Conservation (phyloP, 1,140 invertebrate species). For the Nasonia giraulti region DNA sequence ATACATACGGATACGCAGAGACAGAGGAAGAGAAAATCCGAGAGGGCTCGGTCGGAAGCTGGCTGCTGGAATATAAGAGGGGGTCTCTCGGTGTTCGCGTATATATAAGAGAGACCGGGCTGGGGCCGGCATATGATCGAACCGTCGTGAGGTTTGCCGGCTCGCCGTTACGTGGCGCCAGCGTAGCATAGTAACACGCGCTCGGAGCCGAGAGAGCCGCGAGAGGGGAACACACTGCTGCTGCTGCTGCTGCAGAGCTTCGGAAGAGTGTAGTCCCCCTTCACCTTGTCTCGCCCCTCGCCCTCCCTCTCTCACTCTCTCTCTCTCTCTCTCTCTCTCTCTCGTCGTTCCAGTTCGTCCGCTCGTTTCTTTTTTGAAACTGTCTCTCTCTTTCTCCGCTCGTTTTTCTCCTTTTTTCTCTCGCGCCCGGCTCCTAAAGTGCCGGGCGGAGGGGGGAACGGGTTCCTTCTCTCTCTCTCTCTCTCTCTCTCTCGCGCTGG, state of each 20-base stretch:
- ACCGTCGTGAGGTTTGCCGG: conserved; percentile 29
- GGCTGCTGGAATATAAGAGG: background rate
- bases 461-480: conserved; percentile 27
- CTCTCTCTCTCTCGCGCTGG: background rate
- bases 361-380: conserved; percentile 57
- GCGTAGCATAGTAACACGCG: conserved; percentile 72
- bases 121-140: conserved; percentile 33
- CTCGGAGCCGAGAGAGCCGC: background rate
- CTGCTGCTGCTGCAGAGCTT: conserved; percentile 27
- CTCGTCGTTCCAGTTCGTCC: conserved; percentile 60
- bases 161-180: conserved; percentile 60
- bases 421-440: conserved; percentile 43
- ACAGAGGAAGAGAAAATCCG: conserved; percentile 32
- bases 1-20: too few relatives aligned
- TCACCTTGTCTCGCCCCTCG: conserved; percentile 48
- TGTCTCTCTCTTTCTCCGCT: conserved; percentile 51
- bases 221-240: conserved; percentile 54
- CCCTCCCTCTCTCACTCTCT: too few relatives aligned
- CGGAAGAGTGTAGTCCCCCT: conserved; percentile 52
- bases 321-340: background rate
- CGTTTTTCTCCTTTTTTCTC: conserved; percentile 44
- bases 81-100: background rate
- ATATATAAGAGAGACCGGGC: conserved; percentile 6
- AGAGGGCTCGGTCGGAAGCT: background rate
- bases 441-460: conserved; percentile 9